phyloP scores from a whole-genome alignment of 1,140 invertebrate genomes.

The Diuraphis noxia region DNA sequence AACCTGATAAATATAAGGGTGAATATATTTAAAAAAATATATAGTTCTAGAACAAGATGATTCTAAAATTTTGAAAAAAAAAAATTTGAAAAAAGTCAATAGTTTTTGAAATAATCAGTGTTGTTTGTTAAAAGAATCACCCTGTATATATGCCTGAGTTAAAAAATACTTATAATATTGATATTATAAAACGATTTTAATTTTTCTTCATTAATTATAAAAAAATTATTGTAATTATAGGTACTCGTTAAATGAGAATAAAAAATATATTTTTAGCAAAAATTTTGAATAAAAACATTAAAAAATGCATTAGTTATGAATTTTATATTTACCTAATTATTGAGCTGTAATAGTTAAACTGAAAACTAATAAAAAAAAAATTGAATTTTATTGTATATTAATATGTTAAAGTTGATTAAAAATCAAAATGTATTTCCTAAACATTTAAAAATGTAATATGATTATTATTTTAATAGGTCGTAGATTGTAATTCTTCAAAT shows the following conservation, averaged over 20 bases:
- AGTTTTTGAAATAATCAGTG: too few relatives aligned
- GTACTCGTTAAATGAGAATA: not conserved
- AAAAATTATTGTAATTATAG: not conserved
- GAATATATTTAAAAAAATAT: too few relatives aligned
- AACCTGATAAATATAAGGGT: too few relatives aligned
- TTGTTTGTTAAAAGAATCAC: too few relatives aligned
- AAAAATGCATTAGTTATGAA: not conserved
- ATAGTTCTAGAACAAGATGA: too few relatives aligned
- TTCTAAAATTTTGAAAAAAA: too few relatives aligned
- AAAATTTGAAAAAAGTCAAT: too few relatives aligned
- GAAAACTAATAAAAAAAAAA: too few relatives aligned
- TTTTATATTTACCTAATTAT: not conserved
- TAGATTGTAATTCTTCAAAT: not conserved
- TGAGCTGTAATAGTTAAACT: too few relatives aligned
- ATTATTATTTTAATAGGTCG: not conserved
- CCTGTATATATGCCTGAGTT: not conserved
- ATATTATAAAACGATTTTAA: not conserved
- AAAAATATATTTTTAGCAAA: not conserved
- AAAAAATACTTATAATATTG: not conserved
- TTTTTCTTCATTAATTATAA: not conserved
- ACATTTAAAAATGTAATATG: not conserved
- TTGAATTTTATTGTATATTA: too few relatives aligned
- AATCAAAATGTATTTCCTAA: not conserved
- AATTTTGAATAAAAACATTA: not conserved
- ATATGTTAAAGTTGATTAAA: not conserved